Conservation (phyloP, 53 echinoderm and acorn worm genomes). For the Stichopus horrens region DNA sequence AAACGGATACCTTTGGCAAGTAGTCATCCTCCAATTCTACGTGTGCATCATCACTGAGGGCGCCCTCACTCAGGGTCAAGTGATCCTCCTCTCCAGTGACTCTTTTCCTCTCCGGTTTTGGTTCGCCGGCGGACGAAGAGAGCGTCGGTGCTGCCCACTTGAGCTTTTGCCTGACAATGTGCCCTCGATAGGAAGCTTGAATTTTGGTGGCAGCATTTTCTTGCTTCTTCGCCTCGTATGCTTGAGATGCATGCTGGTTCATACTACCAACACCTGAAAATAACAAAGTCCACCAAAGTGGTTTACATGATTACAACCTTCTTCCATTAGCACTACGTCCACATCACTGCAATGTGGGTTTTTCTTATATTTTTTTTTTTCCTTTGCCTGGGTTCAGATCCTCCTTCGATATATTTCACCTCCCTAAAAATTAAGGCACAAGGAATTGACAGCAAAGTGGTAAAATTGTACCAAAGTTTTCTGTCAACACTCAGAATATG, state of each 20-base stretch:
- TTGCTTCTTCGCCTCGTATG: slow-evolving; percentile 22
- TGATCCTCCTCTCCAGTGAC: slow-evolving; percentile 23
- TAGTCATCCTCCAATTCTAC: slow-evolving; percentile 65
- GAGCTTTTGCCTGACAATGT: slow-evolving; percentile 77
- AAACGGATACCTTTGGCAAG: slow-evolving; percentile 62
- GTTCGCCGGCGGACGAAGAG: neutral
- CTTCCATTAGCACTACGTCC: too few species aligned
- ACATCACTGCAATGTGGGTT: too few species aligned
- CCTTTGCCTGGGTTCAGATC: too few species aligned
- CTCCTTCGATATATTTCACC: too few species aligned
- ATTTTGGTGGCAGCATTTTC: slow-evolving; percentile 61
- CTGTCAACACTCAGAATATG: too few species aligned
- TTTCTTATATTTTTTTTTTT: too few species aligned
- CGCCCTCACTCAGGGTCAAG: slow-evolving; percentile 74
- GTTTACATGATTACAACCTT: too few species aligned
- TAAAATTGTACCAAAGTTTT: too few species aligned
- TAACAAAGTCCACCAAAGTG: neutral
- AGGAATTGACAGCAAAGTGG: too few species aligned
- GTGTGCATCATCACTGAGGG: slow-evolving; percentile 61
- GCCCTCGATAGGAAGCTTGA: slow-evolving; percentile 85
- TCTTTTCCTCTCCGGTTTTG: neutral
- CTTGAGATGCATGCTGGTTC: slow-evolving; percentile 53
- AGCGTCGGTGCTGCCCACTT: slow-evolving; percentile 54
- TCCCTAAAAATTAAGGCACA: too few species aligned
- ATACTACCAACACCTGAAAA: slow-evolving; percentile 59